Evolutionary conservation across 2,888 invertebrate species (phyloP).

Genomic region (Chydorus sphaericus): DNA sequence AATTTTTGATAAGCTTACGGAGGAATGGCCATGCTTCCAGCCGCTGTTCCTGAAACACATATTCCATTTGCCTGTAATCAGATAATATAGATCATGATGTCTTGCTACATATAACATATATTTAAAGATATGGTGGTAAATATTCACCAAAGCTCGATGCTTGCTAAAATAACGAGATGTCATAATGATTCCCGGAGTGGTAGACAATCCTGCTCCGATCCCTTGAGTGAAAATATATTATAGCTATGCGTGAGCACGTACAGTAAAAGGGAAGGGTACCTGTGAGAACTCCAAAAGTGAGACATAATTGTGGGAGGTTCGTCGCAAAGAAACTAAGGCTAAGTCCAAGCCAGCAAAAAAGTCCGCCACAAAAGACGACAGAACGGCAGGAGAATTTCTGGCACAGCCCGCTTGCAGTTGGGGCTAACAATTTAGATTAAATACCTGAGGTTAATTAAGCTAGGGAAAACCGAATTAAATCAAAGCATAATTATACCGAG

Average conservation of each 20-base stretch:
- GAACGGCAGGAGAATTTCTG: conserved; percentile 45
- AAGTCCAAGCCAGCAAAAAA: conserved; percentile 53
- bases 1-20: conserved; percentile 14
- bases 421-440: conserved; percentile 34
- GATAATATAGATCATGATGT: too few relatives aligned
- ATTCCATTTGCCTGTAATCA: conserved; percentile 25
- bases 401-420: conserved; percentile 55
- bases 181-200: conserved; percentile 23
- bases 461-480: not conserved
- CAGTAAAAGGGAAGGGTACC: conserved; percentile 35
- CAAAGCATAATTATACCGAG: conserved; percentile 19
- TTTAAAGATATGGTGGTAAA: too few relatives aligned
- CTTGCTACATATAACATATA: too few relatives aligned
- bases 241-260: not conserved
- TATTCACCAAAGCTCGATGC: conserved; percentile 22
- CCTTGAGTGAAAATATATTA: conserved; percentile 17
- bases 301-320: conserved; percentile 48
- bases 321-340: conserved; percentile 53
- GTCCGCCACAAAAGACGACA: conserved; percentile 54
- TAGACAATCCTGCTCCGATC: conserved; percentile 23
- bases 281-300: conserved; percentile 55
- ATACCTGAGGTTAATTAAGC: not conserved
- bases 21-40: conserved; percentile 23
- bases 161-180: conserved; percentile 24
- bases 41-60: conserved; percentile 24